phyloP scores from a whole-genome alignment of 2,113 vertebrate genomes.

The Gorsachius goisagi region DNA sequence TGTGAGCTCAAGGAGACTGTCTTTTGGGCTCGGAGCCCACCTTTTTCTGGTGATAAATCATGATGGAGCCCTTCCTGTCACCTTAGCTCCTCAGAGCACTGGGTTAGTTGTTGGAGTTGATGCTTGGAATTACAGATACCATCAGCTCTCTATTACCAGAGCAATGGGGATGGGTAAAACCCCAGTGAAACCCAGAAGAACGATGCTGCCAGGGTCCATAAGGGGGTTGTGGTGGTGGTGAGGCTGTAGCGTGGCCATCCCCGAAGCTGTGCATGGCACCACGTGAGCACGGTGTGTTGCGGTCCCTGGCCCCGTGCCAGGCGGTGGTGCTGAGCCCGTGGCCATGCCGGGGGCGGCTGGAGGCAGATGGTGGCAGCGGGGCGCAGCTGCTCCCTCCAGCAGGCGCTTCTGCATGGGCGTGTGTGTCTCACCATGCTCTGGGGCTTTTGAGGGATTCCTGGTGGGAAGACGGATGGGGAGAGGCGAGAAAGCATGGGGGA shows the following conservation, averaged over 20 bases:
- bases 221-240: no score
- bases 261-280: neutral
- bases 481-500: neutral
- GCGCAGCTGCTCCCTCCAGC: neutral
- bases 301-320: accelerated
- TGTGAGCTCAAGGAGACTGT: neutral
- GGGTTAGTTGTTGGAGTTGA: neutral
- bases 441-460: neutral
- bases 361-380: neutral
- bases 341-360: accelerated
- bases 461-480: neutral
- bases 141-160: accelerated
- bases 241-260: neutral
- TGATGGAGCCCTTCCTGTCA: neutral
- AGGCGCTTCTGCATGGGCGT: accelerated
- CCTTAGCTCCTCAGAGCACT: neutral
- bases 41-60: neutral
- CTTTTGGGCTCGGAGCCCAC: neutral
- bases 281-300: accelerated
- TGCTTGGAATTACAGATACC: accelerated
- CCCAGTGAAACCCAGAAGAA: accelerated
- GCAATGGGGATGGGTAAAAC: neutral
- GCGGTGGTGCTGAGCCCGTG: accelerated
- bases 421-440: accelerated
- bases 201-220: neutral